Evolutionary conservation across 64 coral and sea anemone species (phyloP).

Genomic region (Anthopleura sola): DNA sequence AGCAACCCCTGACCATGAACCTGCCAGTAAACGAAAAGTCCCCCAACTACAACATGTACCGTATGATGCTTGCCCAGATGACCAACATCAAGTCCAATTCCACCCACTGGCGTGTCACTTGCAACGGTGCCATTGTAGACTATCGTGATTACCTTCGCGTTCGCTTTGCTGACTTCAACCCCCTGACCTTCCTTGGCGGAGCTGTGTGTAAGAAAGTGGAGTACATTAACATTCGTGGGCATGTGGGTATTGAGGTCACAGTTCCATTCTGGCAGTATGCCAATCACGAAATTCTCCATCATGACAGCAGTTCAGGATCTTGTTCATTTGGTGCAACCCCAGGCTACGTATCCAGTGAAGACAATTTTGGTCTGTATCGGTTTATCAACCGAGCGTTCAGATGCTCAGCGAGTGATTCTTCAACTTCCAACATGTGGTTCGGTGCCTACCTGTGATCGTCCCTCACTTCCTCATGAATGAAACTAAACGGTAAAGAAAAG

Average conservation of each 20-base stretch:
- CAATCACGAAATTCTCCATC: not conserved
- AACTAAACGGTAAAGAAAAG: not conserved
- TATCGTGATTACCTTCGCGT: slow-evolving; percentile 45
- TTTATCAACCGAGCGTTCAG: slow-evolving; percentile 35
- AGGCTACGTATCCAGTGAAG: slow-evolving; percentile 34
- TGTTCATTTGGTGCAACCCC: slow-evolving; percentile 26
- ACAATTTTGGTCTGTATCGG: slow-evolving; percentile 59
- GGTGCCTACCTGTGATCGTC: slow-evolving; percentile 8
- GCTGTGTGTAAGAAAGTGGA: slow-evolving; percentile 56
- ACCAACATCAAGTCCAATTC: slow-evolving; percentile 19
- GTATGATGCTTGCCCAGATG: slow-evolving; percentile 38
- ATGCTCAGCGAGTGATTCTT: slow-evolving; percentile 11
- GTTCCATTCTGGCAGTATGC: slow-evolving; percentile 21
- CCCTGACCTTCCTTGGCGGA: slow-evolving; percentile 16
- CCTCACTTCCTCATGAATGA: too few relatives aligned
- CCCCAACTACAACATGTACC: slow-evolving; percentile 38
- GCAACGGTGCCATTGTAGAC: slow-evolving; percentile 33
- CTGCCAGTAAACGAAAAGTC: slow-evolving; percentile 35
- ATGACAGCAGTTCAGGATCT: not conserved
- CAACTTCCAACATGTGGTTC: slow-evolving; percentile 48
- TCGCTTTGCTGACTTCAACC: slow-evolving; percentile 39
- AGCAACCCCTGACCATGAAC: not conserved
- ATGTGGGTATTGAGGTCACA: slow-evolving; percentile 10
- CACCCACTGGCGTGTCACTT: slow-evolving; percentile 58
- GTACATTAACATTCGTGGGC: slow-evolving; percentile 57